Evolutionary conservation across 1,140 invertebrate species (phyloP).

Genomic region (Brachionus asplanchnoidis): DNA sequence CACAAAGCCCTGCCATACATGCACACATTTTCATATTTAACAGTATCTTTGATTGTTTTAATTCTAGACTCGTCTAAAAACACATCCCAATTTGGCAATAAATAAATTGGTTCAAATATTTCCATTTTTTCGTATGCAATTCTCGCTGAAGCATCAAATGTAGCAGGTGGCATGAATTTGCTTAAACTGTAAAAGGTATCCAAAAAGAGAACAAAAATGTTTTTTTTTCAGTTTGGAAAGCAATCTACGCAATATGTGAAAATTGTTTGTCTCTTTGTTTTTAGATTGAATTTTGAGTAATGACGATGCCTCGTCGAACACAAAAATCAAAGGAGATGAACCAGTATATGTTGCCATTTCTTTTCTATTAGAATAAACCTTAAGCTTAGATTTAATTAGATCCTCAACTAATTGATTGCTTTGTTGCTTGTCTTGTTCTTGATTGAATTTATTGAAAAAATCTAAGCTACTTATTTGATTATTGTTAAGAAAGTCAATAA

Average conservation of each 20-base stretch:
- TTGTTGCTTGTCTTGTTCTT: not conserved
- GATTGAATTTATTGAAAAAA: not conserved
- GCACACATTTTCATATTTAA: not conserved
- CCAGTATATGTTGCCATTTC: not conserved
- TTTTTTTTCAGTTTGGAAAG: not conserved
- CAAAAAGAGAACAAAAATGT: not conserved
- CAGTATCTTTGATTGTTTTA: not conserved
- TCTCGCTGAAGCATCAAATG: not conserved
- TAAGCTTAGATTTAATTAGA: not conserved
- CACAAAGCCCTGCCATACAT: not conserved
- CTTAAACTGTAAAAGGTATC: not conserved
- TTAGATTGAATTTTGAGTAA: not conserved
- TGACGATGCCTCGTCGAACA: not conserved
- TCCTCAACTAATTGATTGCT: not conserved
- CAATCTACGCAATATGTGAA: not conserved
- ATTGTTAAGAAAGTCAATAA: not conserved
- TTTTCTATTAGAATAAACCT: not conserved
- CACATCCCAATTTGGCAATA: slow-evolving; percentile 2
- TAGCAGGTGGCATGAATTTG: not conserved
- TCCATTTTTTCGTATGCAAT: not conserved
- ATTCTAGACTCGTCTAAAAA: not conserved
- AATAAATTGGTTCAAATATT: slow-evolving; percentile 10
- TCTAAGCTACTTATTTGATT: not conserved
- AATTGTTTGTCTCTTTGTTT: not conserved
- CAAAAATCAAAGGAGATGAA: not conserved